Percentiles rank a stretch among this genome's conserved stretches.
phyloP scores from a whole-genome alignment of 2,113 vertebrate species.

The Oostethus manadensis region DNA sequence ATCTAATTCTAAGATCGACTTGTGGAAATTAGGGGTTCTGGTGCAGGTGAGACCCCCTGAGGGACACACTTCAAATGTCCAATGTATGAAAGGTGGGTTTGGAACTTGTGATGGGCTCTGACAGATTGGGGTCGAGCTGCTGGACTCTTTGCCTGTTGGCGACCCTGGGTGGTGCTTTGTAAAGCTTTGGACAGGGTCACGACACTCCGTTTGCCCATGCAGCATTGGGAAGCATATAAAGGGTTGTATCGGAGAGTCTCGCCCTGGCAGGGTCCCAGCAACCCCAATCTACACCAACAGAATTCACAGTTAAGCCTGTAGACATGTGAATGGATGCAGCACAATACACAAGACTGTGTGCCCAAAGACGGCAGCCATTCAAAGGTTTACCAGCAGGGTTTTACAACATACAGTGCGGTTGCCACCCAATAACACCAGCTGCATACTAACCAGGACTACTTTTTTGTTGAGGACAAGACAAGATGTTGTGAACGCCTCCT shows the following conservation, averaged over 20 bases:
- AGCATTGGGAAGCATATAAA: conserved; percentile 21
- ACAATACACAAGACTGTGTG: conserved; percentile 28
- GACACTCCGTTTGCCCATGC: conserved; percentile 50
- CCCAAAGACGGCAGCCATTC: conserved; percentile 43
- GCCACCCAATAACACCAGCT: conserved; percentile 34
- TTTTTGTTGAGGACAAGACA: conserved; percentile 58
- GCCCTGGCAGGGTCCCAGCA: conserved; percentile 49
- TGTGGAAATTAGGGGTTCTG: conserved; percentile 15
- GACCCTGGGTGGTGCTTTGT: conserved; percentile 55
- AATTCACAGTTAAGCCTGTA: conserved; percentile 39
- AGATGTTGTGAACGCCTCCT: conserved; percentile 53
- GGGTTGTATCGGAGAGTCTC: conserved; percentile 38
- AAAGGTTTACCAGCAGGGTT: conserved; percentile 47
- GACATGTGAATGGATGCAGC: conserved; percentile 40
- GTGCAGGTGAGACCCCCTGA: conserved; percentile 21
- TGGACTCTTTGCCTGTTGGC: conserved; percentile 47
- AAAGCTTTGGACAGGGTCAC: conserved; percentile 61
- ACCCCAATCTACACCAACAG: conserved; percentile 25
- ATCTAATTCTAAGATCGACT: conserved; percentile 7
- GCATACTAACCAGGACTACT: conserved; percentile 56
- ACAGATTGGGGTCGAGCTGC: conserved; percentile 64
- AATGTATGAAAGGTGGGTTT: conserved; percentile 44
- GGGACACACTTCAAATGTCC: conserved; percentile 46
- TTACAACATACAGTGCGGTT: conserved; percentile 48
- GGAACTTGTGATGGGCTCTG: conserved; percentile 59